These are phyloP conservation scores for Ptilorrhoa leucosticta DNA, from an alignment of 2,113 vertebrate species.

Conservation along the genomic window DNA sequence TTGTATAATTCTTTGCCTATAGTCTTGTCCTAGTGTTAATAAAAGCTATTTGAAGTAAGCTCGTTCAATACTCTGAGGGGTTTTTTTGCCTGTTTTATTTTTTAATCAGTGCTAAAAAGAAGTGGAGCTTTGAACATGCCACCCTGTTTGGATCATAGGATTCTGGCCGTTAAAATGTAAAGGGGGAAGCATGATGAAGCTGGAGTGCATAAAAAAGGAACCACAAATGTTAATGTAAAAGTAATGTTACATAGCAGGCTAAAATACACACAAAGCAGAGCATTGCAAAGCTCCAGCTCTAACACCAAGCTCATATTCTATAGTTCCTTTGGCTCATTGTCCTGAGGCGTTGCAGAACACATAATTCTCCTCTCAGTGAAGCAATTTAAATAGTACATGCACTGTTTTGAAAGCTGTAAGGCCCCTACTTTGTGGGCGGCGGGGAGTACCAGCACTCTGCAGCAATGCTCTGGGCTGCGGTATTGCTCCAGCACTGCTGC, in stretches of 20 bases:
- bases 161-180: constrained; percentile 52
- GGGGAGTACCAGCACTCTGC: not conserved
- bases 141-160: constrained; percentile 54
- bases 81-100: not conserved
- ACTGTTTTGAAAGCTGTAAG: constrained; percentile 40
- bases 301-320: constrained; percentile 55
- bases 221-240: constrained; percentile 62
- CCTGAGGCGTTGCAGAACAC: constrained; percentile 32
- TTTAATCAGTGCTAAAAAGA: not conserved
- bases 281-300: not conserved
- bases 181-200: constrained; percentile 22
- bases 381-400: constrained; percentile 39
- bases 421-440: constrained; percentile 34
- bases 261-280: constrained; percentile 52
- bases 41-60: constrained; percentile 77
- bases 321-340: constrained; percentile 56
- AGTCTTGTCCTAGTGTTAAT: constrained; percentile 72
- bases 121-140: constrained; percentile 51
- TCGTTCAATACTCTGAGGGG: constrained; percentile 12
- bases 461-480: not conserved
- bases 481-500: not conserved
- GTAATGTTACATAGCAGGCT: constrained; percentile 49
- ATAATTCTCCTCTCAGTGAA: constrained; percentile 43
- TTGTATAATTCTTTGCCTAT: constrained; percentile 76
- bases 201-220: constrained; percentile 59